Percentiles rank a stretch among this genome's conserved stretches.
Evolutionary conservation across 2,888 invertebrate genomes (phyloP).

Genomic region (Steinernema scapterisci): DNA sequence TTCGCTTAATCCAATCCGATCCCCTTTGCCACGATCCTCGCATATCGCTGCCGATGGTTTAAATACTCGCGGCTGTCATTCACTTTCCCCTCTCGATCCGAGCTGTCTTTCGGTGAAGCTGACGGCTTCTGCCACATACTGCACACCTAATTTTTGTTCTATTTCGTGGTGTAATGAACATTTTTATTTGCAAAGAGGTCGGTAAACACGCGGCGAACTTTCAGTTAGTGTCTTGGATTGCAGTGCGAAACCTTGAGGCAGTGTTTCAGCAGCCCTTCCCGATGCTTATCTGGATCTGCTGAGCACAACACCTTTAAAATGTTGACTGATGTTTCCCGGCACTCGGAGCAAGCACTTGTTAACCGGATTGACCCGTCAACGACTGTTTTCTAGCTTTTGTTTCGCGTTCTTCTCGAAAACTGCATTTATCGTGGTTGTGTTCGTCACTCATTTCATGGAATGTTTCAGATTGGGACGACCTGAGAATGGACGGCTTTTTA

Average conservation of each 20-base stretch:
- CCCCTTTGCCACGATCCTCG: conserved; percentile 21
- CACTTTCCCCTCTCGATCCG: conserved; percentile 12
- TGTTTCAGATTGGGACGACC: not conserved
- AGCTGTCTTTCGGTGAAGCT: not conserved
- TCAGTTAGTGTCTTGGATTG: too few relatives aligned
- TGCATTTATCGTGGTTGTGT: too few relatives aligned
- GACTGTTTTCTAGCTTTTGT: not conserved
- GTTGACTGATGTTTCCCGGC: too few relatives aligned
- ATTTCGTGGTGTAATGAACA: not conserved
- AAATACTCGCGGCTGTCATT: conserved; percentile 31
- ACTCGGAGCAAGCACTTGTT: conserved; percentile 3
- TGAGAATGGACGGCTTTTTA: conserved; percentile 46
- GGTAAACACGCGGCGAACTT: too few relatives aligned
- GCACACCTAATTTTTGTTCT: conserved; percentile 8
- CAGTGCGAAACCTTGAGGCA: too few relatives aligned
- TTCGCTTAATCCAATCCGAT: conserved; percentile 4
- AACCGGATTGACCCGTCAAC: conserved; percentile 15
- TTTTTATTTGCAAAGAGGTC: too few relatives aligned
- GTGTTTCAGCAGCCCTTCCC: too few relatives aligned
- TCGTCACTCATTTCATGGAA: not conserved
- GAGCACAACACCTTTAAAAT: too few relatives aligned
- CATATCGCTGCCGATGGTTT: conserved; percentile 28
- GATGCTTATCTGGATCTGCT: too few relatives aligned
- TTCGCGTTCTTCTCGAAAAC: not conserved
- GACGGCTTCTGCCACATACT: not conserved